These are phyloP conservation scores for Caenorhabditis remanei DNA, from an alignment of 1,140 invertebrate genomes.

Conservation along the genomic window DNA sequence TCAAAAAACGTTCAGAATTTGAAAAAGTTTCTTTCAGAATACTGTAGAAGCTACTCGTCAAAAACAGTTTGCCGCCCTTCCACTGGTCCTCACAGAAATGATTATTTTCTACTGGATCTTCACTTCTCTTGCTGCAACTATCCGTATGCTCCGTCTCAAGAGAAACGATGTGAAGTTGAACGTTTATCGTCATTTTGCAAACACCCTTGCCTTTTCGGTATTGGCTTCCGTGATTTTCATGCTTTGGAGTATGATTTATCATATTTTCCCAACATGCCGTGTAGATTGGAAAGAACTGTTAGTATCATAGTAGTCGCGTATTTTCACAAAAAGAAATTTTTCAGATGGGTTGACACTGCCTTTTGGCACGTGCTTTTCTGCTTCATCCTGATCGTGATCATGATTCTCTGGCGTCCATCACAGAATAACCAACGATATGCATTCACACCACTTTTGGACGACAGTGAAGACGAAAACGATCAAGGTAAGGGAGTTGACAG, in stretches of 20 bases:
- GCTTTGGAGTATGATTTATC: constrained; percentile 89
- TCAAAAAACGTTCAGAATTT: no score
- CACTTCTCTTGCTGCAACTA: constrained; percentile 88
- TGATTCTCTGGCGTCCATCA: constrained; percentile 92
- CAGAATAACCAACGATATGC: constrained; percentile 94
- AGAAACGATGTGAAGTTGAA: constrained; percentile 86
- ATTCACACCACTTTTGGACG: constrained; percentile 90
- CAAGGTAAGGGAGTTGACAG: constrained; percentile 48
- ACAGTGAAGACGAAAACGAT: constrained; percentile 82
- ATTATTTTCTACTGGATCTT: constrained; percentile 80
- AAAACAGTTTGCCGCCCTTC: constrained; percentile 78
- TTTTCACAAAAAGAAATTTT: constrained; percentile 45
- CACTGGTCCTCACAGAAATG: constrained; percentile 75
- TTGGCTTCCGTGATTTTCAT: constrained; percentile 89
- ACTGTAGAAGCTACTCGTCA: constrained; percentile 75
- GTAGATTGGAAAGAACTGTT: constrained; percentile 89
- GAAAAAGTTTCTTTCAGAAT: constrained; percentile 72
- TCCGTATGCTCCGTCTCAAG: constrained; percentile 86
- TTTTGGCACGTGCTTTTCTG: constrained; percentile 94
- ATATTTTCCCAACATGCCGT: constrained; percentile 78
- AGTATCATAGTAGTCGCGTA: constrained; percentile 64
- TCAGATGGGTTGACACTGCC: constrained; percentile 88
- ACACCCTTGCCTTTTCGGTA: constrained; percentile 90
- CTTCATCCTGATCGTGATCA: constrained; percentile 88
- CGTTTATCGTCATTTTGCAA: constrained; percentile 91